Evolutionary conservation across 2,888 invertebrate genomes (phyloP), one percentile per base, ranked within the genome.

Genomic region (Brachyopa scutellaris): DNA sequence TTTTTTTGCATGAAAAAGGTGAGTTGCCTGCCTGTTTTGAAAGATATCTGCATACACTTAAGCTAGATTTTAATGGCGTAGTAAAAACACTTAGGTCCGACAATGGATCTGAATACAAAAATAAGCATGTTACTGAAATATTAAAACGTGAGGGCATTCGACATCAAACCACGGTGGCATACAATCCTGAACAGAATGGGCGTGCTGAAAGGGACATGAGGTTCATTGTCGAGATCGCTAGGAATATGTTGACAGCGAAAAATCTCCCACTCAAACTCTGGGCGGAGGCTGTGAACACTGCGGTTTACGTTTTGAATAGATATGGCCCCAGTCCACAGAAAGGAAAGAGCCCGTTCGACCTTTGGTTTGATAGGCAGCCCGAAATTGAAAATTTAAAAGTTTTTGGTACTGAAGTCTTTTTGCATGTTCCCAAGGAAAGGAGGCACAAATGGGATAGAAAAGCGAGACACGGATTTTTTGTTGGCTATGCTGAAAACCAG

Each of bases 181-280:
- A 55, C n/a, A 36, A 21, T 55, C 36, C 55, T 13, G 36, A 55
- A 36, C 55, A 55, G 19, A 55, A 33, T 19, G 55, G 36, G 0
- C 11, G 55, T n/a, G 36, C 21, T 19, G 55, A 55, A 36, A 21
- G 55, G 8, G 55, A 55, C 19, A 55, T 55, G 33, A 55, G 36
- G 19, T 36, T 36, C 8, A 19, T 55, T 4, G 55, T 31, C 7
- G 15, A 51, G 15, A 31, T 19, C 2, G 51, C 31, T 17, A 15
- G 31, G 29, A 31, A 29, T 5, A 51, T 51, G 51, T 31, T 51
- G 31, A 2, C 8, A n/a, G 51, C 51, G 6, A 51, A 15, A 9
- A 31, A 11, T 8, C 55, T 55, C 2, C 55, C 36, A 19, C 19
- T 55, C 19, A 55, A 19, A 36, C 55, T 33, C 1, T 36, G 55